Evolutionary conservation across 2,888 invertebrate species (phyloP), one percentile per base, ranked within the genome.

Genomic region (Ametastegia equiseti): DNA sequence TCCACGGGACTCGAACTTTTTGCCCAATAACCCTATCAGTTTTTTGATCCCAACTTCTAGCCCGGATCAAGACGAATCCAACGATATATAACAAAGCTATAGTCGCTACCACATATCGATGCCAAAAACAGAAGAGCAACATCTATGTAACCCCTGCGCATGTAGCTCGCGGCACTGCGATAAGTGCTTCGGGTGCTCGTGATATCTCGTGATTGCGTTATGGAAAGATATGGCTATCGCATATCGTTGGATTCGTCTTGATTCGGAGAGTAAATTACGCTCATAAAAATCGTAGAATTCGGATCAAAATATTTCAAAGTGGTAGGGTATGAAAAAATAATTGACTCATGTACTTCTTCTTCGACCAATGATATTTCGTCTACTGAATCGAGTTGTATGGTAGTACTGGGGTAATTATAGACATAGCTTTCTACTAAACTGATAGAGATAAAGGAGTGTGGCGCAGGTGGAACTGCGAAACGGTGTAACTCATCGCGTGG

Each of bases 391-490:
- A 39, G 19, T 4, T 19, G 23, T 23, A 19, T 7, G n/a, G 19
- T 33, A 36, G 5, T 65, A 23, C 15, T 67, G 0, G 27, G 1
- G 45, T 45, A 23, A 71, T 71, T 47, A 67, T 11, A 19, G 9
- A 67, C 65, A 2, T 0, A 23, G 45, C 47, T 71, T 71, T 71
- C 71, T 71, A 27, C 27, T 23, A 71, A 71, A 47, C n/a, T 47
- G 71, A 71, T 71, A 54, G 9, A 19, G 19, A 54, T 75, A 75
- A 33, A 36, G 15, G 27, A 27, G 54, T 19, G 54, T 81, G 82
- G 84, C 83, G 87, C 87, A 88, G 88, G 87, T 87, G 87, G 85
- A 83, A 83, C 82, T 81, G 79, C 30, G 77, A 63, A 23, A 33
- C 11, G 50, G 30, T 75, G 63, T 33, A 73, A 87, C 88, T 86